Conservation (phyloP, 2,888 invertebrate genomes). For the Aphodius granarius region DNA sequence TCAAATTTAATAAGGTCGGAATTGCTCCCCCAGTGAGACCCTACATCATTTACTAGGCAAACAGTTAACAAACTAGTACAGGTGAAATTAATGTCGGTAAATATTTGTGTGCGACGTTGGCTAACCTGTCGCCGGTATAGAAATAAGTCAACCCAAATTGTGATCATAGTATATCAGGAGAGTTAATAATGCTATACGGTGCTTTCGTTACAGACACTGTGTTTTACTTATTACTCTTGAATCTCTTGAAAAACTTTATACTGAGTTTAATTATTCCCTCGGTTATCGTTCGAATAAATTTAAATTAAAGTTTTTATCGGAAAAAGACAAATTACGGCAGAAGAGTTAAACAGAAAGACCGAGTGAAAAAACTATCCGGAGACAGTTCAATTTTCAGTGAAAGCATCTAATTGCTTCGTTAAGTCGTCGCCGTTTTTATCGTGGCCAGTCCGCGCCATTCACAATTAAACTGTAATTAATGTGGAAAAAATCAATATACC, state of each 20-base stretch:
- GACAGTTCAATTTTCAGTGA: constrained; percentile 15
- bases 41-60: not conserved
- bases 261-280: no score
- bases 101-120: not conserved
- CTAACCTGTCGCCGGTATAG: not conserved
- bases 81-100: not conserved
- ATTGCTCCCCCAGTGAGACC: not conserved
- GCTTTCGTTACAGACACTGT: no score
- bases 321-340: not conserved
- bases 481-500: constrained; percentile 23
- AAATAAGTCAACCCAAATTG: not conserved
- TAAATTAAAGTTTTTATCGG: no score
- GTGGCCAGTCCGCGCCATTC: not conserved
- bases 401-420: constrained; percentile 14
- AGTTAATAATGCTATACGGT: not conserved
- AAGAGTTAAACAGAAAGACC: not conserved
- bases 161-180: not conserved
- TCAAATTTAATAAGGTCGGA: not conserved
- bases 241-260: no score
- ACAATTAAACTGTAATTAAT: constrained; percentile 28
- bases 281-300: no score
- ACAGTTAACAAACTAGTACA: not conserved
- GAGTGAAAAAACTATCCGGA: not conserved
- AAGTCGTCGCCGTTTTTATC: constrained; percentile 13
- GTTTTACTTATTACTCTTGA: no score